Base-by-base conservation (phyloP, 2,888 invertebrate genomes). In the Corbicula japonica region DNA sequence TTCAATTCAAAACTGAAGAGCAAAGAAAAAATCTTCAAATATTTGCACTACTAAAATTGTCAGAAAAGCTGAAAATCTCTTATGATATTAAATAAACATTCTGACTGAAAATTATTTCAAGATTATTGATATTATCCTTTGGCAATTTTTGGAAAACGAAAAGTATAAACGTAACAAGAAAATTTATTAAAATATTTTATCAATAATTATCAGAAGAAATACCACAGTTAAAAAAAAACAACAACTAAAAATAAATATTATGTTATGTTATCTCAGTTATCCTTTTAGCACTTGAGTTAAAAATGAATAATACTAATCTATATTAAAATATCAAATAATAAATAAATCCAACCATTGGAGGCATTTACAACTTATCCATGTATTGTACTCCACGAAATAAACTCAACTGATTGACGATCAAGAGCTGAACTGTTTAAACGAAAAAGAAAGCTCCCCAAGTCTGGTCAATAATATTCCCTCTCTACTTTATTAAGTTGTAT, bases 21-120 rank as follows among this genome's bases (percentile, higher is more conserved):
- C 66, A 66, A 66, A 66, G 23, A 66, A 66, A 65, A 46, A 66
- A 28, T 26, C 52, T 35, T 41, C 38, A 52, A 50, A 65, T 65
- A 65, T 65, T 65, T 50, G 34, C 21, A 23, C 63, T 50, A 32
- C n/a, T 21, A 65, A 48, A 50, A 35, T 63, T 50, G 32, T 21
- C 8, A 23, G 44, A 23, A 21, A n/a, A n/a, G n/a, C n/a, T 8
- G 32, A 54, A 41, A 54, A 52, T 41, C 34, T n/a, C 54, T 34
- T 1, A 56, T 28, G 35, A 18, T 3, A 56, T 35, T 32, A 56
- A 34, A 56, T 32, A 56, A 56, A 56, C 56, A 56, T 34, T 56
- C 35, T 32, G 32, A 34, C 21, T 28, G 15, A 15, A 56, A n/a
- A 56, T 35, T 21, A 28, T 56, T 56, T n/a, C 15, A n/a, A n/a